Evolutionary conservation across 1,140 invertebrate genomes (phyloP), one percentile per base, ranked within the genome.

Genomic region (Scaptomyza montana): DNA sequence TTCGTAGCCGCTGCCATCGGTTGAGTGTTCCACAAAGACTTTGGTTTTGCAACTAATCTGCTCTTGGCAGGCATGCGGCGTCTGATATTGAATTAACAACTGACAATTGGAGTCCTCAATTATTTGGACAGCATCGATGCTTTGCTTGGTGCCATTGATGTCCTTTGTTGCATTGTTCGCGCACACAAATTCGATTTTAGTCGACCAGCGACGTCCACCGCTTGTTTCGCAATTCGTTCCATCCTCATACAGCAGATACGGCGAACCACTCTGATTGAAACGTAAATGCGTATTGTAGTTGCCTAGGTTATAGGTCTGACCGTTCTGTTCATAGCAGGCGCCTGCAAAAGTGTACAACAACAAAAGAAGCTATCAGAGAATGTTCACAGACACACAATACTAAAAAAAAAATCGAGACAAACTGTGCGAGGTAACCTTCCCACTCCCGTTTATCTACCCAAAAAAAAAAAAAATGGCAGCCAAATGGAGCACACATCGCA

Each of bases 161-260:
- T 80, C 89, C 73, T 67, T 82, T 65, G 57, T 68, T 2, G 77
- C 86, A 67, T 80, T 90, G 78, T 93, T 92, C 25, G 89, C 74
- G 65, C 93, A 94, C 56, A 92, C 81, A 78, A 94, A 94, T 74
- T 90, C 91, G 68, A 94, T 94, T 87, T 92, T 80, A 39, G 93
- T 94, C 21, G 90, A 81, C 74, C 93, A 93, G 39, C 78, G 90
- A 19, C 49, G 78, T 68, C 67, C 55, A 67, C 67, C 55, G 46
- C 50, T 68, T 6, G 65, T 8, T 2, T 50, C 49, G 59, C 93
- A 94, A 45, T 79, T 36, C 57, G 90, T 85, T 16, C 93, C 93
- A 65, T 93, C 78, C 21, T 93, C 93, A 72, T 94, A 94, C 69
- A 93, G 92, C 56, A 94, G 90, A 85, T 93, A 94, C 9, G 92